A percentile compares a stretch with the other conserved stretches of the same genome.
Evolutionary conservation across 1,140 invertebrate species (phyloP).

Genomic region (Centruroides sculpturatus): DNA sequence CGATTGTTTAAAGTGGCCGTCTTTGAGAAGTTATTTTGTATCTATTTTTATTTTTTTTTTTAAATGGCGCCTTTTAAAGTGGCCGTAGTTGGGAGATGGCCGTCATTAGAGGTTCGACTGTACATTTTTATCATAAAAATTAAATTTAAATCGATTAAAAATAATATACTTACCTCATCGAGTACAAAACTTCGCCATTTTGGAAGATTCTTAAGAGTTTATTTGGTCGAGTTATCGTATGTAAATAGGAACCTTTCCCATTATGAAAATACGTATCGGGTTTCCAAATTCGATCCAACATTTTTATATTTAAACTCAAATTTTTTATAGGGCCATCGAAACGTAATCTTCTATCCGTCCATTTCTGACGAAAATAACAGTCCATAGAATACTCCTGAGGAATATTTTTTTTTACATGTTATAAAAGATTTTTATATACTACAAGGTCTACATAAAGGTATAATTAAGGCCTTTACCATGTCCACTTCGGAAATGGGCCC

Average conservation of each 20-base stretch:
- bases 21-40: no score
- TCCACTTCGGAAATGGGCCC: constrained; percentile 88
- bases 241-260: constrained; percentile 37
- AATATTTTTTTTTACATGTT: background rate
- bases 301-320: constrained; percentile 21
- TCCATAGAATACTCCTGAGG: constrained; percentile 23
- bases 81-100: no score
- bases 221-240: constrained; percentile 91
- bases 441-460: background rate
- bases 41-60: no score
- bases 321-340: constrained; percentile 16
- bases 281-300: constrained; percentile 23
- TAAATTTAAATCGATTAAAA: background rate
- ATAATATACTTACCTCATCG: constrained; percentile 57
- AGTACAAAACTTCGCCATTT: constrained; percentile 84
- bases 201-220: constrained; percentile 65
- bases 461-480: constrained; percentile 51
- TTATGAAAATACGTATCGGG: constrained; percentile 28
- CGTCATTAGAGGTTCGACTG: no score
- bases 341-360: constrained; percentile 19
- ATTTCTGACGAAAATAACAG: constrained; percentile 23
- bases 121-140: no score
- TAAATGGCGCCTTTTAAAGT: no score
- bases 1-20: no score
- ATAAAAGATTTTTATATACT: background rate